phyloP scores from a whole-genome alignment of 2,888 invertebrate genomes.

The Caenorhabditis afra region DNA sequence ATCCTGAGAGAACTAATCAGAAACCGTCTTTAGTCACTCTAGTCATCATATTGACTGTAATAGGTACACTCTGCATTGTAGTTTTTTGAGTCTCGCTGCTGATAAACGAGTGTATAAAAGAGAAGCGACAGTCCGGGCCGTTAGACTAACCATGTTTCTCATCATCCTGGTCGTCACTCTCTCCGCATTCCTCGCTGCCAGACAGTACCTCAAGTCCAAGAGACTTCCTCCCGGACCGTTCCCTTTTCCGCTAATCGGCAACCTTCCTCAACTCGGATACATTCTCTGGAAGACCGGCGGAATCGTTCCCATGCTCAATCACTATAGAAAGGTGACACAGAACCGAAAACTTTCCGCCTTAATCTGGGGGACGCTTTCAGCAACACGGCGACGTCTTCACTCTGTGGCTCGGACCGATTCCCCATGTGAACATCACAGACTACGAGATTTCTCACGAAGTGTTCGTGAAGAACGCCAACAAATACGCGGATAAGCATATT shows the following conservation, averaged over 20 bases:
- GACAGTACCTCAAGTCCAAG: too few relatives aligned
- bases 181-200: too few relatives aligned
- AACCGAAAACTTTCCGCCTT: too few relatives aligned
- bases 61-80: background rate
- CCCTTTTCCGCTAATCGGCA: constrained; percentile 19
- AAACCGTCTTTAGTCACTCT: constrained; percentile 43
- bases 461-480: constrained; percentile 29
- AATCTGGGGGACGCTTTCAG: background rate
- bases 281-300: constrained; percentile 25
- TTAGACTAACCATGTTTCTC: too few relatives aligned
- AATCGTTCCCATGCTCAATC: constrained; percentile 9
- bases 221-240: constrained; percentile 1
- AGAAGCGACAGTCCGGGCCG: background rate
- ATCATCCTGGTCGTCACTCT: too few relatives aligned
- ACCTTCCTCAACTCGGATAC: constrained; percentile 42
- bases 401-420: constrained; percentile 22
- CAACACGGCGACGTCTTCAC: constrained; percentile 26
- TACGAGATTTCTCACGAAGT: constrained; percentile 8
- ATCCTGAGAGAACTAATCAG: too few relatives aligned
- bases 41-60: constrained; percentile 26
- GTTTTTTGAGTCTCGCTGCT: background rate
- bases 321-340: constrained; percentile 10
- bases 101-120: background rate
- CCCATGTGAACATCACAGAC: constrained; percentile 11
- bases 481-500: constrained; percentile 10